Conservation (phyloP, 2,888 invertebrate species). For the Sthenelais limicola region DNA sequence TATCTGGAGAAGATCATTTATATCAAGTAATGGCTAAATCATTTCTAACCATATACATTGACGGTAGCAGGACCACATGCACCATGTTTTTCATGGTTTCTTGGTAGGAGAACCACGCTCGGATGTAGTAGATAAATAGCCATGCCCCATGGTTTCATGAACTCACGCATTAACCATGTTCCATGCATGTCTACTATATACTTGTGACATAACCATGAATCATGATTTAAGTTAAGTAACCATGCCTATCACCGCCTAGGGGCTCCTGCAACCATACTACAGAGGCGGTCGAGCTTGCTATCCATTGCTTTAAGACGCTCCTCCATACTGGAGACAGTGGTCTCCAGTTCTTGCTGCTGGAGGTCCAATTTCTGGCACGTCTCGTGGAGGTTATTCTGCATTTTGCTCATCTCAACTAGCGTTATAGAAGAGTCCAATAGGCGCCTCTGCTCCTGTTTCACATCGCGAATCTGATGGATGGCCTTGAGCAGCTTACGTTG, state of each 20-base stretch:
- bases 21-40: too few species aligned
- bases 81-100: too few species aligned
- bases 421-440: conserved; percentile 52
- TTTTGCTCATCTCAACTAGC: conserved; percentile 53
- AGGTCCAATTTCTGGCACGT: conserved; percentile 36
- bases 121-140: neutral
- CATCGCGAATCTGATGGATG: conserved; percentile 68
- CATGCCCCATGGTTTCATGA: neutral
- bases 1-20: too few species aligned
- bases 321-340: conserved; percentile 37
- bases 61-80: conserved; percentile 7
- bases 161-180: too few species aligned
- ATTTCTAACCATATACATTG: too few species aligned
- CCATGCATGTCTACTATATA: too few species aligned
- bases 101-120: too few species aligned
- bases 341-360: conserved; percentile 32
- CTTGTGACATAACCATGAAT: too few species aligned
- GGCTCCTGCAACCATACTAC: conserved; percentile 4
- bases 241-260: conserved; percentile 33
- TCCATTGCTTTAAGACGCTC: conserved; percentile 37
- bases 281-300: conserved; percentile 39
- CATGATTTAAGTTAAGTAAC: too few species aligned
- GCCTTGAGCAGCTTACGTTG: conserved; percentile 67
- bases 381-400: conserved; percentile 42
- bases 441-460: conserved; percentile 66